These are phyloP conservation scores for Leptura quadrifasciata DNA, from an alignment of 2,888 invertebrate genomes.

Conservation along the genomic window DNA sequence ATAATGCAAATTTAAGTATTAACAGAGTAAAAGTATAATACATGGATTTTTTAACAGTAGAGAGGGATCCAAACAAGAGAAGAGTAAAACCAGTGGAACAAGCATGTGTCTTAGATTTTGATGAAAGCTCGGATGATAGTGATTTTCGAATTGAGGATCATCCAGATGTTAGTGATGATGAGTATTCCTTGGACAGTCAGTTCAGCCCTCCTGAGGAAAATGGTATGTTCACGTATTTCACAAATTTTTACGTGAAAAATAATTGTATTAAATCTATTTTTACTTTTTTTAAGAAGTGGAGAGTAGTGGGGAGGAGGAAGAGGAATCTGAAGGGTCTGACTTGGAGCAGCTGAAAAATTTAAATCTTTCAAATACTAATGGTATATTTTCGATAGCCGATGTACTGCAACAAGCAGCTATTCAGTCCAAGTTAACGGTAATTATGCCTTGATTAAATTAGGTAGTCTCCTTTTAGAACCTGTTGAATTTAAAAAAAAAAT, in stretches of 20 bases:
- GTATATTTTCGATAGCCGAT: conserved; percentile 74
- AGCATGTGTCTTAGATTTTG: conserved; percentile 87
- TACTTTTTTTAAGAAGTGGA: conserved; percentile 57
- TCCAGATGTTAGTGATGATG: conserved; percentile 86
- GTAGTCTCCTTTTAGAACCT: not conserved
- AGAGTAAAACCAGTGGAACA: conserved; percentile 87
- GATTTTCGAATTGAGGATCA: conserved; percentile 95
- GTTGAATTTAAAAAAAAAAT: too few relatives aligned
- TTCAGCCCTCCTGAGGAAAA: conserved; percentile 81
- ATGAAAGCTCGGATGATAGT: conserved; percentile 95
- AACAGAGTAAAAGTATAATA: conserved; percentile 15
- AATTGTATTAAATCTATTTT: too few relatives aligned
- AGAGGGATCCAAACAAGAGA: conserved; percentile 87
- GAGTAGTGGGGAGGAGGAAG: conserved; percentile 67
- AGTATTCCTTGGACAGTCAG: conserved; percentile 80
- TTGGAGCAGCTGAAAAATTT: conserved; percentile 63
- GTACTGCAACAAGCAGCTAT: conserved; percentile 74
- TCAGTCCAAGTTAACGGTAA: conserved; percentile 61
- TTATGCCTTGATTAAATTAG: too few relatives aligned
- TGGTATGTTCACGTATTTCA: conserved; percentile 46
- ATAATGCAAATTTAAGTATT: conserved; percentile 34
- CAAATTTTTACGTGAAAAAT: not conserved
- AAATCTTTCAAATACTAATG: conserved; percentile 63
- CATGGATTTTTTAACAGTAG: conserved; percentile 72
- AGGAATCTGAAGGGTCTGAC: conserved; percentile 70